Conservation (phyloP, 1,140 invertebrate genomes). For the Drosophila neocordata region DNA sequence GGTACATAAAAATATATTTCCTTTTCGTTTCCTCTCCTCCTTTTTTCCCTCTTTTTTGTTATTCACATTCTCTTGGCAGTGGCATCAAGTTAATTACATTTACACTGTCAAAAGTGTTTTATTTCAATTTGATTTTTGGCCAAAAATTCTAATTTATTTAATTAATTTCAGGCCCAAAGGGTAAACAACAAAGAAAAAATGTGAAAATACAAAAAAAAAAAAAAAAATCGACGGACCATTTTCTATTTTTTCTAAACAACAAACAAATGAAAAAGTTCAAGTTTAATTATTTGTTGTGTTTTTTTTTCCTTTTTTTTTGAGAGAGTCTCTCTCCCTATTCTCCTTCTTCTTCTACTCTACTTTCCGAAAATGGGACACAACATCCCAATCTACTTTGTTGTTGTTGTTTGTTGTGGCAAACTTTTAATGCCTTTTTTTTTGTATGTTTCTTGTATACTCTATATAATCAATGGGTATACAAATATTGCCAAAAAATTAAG, state of each 20-base stretch:
- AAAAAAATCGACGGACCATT: conserved; percentile 28
- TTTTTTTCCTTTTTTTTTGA: neutral
- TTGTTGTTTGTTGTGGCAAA: neutral
- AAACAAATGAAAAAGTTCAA: conserved; percentile 24
- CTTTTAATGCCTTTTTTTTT: no score
- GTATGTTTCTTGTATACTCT: neutral
- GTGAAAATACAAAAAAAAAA: conserved; percentile 44
- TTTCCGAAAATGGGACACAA: neutral
- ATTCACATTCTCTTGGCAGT: neutral
- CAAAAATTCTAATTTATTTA: conserved; percentile 74
- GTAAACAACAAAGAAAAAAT: no score
- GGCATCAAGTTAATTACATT: conserved; percentile 57
- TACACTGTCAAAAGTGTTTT: conserved; percentile 56
- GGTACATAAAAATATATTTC: no score
- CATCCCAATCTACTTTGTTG: neutral
- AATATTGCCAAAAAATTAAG: neutral
- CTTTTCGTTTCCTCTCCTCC: no score
- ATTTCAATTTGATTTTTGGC: conserved; percentile 58
- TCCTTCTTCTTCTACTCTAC: neutral
- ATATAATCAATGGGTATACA: neutral
- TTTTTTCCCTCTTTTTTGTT: neutral
- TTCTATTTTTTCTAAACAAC: conserved; percentile 34
- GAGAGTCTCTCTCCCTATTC: neutral
- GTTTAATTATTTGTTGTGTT: conserved; percentile 54
- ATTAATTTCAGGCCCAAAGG: conserved; percentile 54